phyloP scores from a whole-genome alignment of 2,888 invertebrate species.

The Platycheirus rosarum region DNA sequence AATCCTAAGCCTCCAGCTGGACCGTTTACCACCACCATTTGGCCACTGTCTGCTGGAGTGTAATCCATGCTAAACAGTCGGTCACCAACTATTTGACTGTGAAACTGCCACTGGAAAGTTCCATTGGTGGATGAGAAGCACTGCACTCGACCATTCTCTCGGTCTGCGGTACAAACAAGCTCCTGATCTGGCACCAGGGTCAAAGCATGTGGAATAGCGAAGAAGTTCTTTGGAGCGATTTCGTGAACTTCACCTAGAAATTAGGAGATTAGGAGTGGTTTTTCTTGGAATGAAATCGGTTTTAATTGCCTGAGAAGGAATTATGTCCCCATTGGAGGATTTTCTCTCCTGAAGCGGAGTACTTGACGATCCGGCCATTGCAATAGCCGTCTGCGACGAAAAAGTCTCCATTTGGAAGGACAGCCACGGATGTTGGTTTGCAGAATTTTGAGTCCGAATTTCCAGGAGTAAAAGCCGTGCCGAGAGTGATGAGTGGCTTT shows the following conservation, averaged over 20 bases:
- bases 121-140: conserved; percentile 88
- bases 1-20: conserved; percentile 81
- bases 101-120: conserved; percentile 85
- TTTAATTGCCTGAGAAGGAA: conserved; percentile 79
- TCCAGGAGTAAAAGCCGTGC: conserved; percentile 81
- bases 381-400: conserved; percentile 92
- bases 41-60: conserved; percentile 85
- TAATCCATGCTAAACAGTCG: conserved; percentile 91
- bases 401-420: conserved; percentile 87
- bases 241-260: conserved; percentile 79
- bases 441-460: conserved; percentile 88
- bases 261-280: not conserved
- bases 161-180: conserved; percentile 92
- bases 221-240: conserved; percentile 84
- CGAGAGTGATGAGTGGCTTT: conserved; percentile 83
- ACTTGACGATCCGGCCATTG: conserved; percentile 91
- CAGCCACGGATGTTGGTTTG: conserved; percentile 91
- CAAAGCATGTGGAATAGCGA: conserved; percentile 91
- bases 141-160: conserved; percentile 92
- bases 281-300: not conserved
- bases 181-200: conserved; percentile 90
- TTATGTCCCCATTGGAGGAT: conserved; percentile 87
- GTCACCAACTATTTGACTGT: conserved; percentile 86
- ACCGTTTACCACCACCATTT: conserved; percentile 90
- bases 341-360: conserved; percentile 86